phyloP scores from a whole-genome alignment of 2,888 invertebrate species.

The Folsomia manolachei region DNA sequence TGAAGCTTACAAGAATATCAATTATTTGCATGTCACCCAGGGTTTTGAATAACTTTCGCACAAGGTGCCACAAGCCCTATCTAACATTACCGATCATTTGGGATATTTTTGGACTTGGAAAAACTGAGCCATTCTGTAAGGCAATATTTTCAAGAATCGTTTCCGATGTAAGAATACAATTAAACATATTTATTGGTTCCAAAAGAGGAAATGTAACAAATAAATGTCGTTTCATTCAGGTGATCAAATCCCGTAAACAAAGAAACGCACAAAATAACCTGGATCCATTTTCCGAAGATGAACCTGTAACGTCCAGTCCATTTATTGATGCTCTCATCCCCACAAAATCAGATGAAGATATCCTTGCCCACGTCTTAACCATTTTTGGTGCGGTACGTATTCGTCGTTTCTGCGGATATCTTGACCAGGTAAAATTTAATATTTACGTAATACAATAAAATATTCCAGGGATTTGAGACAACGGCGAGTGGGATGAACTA shows the following conservation, averaged over 20 bases:
- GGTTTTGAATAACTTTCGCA: neutral
- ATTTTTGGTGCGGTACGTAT: conserved; percentile 1
- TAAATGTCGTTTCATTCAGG: neutral
- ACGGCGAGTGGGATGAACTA: conserved; percentile 9
- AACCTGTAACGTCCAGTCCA: too few species aligned
- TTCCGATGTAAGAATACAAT: too few species aligned
- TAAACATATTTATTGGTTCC: too few species aligned
- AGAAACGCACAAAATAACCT: neutral
- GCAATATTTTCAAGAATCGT: too few species aligned
- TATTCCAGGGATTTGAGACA: conserved; percentile 14
- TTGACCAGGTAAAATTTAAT: neutral
- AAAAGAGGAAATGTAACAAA: too few species aligned
- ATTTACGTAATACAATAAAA: neutral
- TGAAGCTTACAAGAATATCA: too few species aligned
- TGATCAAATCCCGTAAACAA: neutral
- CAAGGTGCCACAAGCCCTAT: neutral
- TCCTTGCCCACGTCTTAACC: neutral
- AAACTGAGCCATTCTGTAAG: neutral
- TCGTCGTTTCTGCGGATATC: too few species aligned
- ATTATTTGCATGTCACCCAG: too few species aligned
- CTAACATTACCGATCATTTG: conserved; percentile 5
- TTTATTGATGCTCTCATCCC: conserved; percentile 3
- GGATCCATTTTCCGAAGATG: too few species aligned
- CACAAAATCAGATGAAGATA: neutral
- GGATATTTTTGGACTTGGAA: conserved; percentile 6